Conservation (phyloP, 2,113 vertebrate species). For the Circaetus cinerascens region DNA sequence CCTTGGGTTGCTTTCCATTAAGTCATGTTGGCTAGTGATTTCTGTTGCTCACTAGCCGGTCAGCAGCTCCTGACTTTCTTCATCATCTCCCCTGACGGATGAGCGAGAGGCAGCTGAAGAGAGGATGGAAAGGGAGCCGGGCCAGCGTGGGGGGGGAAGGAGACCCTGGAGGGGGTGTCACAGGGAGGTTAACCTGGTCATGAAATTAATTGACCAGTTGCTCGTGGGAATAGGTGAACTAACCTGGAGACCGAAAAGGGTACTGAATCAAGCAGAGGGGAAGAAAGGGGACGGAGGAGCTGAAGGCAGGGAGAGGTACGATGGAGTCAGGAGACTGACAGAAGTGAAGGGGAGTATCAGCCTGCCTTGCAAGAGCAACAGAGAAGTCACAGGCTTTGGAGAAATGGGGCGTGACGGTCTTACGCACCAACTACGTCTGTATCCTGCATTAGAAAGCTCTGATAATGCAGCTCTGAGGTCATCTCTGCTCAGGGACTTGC, state of each 20-base stretch:
- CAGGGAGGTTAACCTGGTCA: rapidly evolving
- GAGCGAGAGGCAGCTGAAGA: not conserved
- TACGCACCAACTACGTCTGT: rapidly evolving
- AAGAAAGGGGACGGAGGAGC: not conserved
- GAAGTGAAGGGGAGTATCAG: not conserved
- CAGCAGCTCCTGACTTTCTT: not conserved
- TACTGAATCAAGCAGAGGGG: not conserved
- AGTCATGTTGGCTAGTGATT: not conserved
- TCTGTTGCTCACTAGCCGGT: not conserved
- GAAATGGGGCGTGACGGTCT: not conserved
- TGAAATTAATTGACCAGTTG: not conserved
- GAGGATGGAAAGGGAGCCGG: not conserved
- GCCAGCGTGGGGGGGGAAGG: not conserved
- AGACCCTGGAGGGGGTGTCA: not conserved
- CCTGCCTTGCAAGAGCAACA: not conserved
- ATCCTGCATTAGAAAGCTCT: not conserved
- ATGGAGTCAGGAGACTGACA: not conserved
- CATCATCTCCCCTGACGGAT: rapidly evolving
- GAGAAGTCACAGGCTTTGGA: not conserved
- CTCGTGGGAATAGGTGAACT: not conserved
- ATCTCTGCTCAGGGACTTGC: not conserved
- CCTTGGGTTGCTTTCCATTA: not conserved
- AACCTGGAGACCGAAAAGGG: not conserved
- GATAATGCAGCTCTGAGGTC: not conserved
- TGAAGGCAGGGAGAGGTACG: not conserved